These are phyloP conservation scores for Stenodema calcarata DNA, from an alignment of 2,888 invertebrate genomes.

Conservation along the genomic window DNA sequence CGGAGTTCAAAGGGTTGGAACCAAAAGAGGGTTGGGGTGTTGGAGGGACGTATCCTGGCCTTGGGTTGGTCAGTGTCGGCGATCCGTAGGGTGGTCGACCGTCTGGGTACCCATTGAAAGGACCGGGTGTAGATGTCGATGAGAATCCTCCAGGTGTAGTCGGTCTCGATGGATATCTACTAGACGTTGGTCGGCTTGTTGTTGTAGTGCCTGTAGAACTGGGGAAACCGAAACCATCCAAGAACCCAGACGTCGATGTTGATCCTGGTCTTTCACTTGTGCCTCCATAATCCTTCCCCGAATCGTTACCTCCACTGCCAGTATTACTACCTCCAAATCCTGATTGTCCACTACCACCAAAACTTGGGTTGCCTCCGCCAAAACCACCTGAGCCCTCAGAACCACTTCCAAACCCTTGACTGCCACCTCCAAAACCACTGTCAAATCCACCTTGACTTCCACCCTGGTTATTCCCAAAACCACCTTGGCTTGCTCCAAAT, in stretches of 20 bases:
- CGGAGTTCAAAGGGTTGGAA: slow-evolving; percentile 49
- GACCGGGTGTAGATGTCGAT: slow-evolving; percentile 48
- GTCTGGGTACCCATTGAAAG: slow-evolving; percentile 50
- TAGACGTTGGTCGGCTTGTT: slow-evolving; percentile 12
- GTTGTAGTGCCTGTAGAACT: slow-evolving; percentile 24
- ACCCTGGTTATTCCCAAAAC: slow-evolving; percentile 16
- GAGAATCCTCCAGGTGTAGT: neutral
- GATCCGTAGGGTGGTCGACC: slow-evolving; percentile 47
- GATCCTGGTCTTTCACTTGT: slow-evolving; percentile 33
- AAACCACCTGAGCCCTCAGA: neutral
- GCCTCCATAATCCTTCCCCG: neutral
- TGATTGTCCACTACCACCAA: neutral
- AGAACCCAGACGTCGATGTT: neutral
- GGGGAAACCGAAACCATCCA: slow-evolving; percentile 13
- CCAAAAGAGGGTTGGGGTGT: slow-evolving; percentile 28
- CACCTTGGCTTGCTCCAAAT: neutral
- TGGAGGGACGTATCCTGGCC: slow-evolving; percentile 29
- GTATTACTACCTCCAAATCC: neutral
- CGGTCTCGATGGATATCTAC: slow-evolving; percentile 6
- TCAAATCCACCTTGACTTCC: slow-evolving; percentile 15
- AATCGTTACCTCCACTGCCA: neutral
- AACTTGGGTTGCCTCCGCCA: neutral
- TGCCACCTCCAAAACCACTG: neutral
- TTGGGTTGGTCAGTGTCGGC: slow-evolving; percentile 36
- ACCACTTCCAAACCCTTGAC: neutral